Base-by-base conservation (phyloP, 92 coral and sea anemone genomes). In the Ricordea florida region DNA sequence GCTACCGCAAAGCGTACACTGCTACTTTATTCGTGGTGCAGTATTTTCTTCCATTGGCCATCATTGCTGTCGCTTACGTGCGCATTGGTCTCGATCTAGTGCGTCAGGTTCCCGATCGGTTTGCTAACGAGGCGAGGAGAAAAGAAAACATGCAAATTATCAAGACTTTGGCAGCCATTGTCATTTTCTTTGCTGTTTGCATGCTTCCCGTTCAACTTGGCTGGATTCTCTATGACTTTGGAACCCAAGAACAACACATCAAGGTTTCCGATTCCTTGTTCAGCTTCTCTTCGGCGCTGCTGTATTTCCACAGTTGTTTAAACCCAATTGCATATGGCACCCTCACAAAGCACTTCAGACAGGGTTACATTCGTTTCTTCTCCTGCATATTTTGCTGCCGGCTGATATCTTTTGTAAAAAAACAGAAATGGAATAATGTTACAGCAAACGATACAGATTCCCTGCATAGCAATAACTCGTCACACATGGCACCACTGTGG, bases 151-250 rank as follows among this genome's bases (percentile, higher is more conserved):
- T 87, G 69, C 97, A 89, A 59, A 97, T 96, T 10, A 92, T 96
- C 17, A 96, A 96, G 74, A 96, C 97, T 37, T 59, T 96, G 11
- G 93, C 97, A 9, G 84, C 97, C 0, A 90, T 96, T 20, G 97
- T 93, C n/a, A 72, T 93, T 10, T 65, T 85, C 18, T 96, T 96
- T 53, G 97, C 99, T 3, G 42, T 96, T 16, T 81, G 94, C 23
- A 93, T 93, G 83, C 74, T 96, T 36, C 99, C 99, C 3, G 97
- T 97, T 2, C 88, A 93, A 66, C 76, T 96, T 13, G 92, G 88
- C 43, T 96, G 99, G 99, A 90, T 96, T 87, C 72, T 93, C 81
- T 42, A 70, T 8, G 99, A 96, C 74, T 96, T 96, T 68, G 99
- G 97, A 10, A 63, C 82, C 41, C 79, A 57, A 6, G 80, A 69